Evolutionary conservation across 2,888 invertebrate genomes (phyloP), one percentile per base, ranked within the genome.

Genomic region (Coronaproctus castanopsis): DNA sequence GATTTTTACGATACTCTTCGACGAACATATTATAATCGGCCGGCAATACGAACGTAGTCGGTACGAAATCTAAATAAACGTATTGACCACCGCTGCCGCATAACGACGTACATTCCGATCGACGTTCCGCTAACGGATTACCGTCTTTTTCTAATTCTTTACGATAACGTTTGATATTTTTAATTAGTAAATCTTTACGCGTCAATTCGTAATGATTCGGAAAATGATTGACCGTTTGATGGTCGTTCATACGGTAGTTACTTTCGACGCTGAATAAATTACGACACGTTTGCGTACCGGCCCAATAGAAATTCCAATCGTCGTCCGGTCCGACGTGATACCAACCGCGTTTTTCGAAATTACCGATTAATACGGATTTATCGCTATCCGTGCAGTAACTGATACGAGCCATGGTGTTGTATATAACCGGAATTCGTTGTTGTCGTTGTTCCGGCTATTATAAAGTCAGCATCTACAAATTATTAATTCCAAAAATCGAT

Each of bases 221-320:
- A 71, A 92, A 96, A 71, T 96, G 95, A 74, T 93, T 95, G 64
- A 95, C 90, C 59, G 90, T 79, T 74, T 93, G 93, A 74, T 89
- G 87, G 71, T 93, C 91, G 66, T 82, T 83, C 82, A 95, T 84
- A 66, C 92, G 78, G 72, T 90, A 92, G 14, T 91, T 90, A 69
- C 83, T 87, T 68, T 95, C 93, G 18, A 90, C 84, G 69, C 90
- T 90, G 70, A 93, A 93, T 62, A 95, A 81, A 68, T 81, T 87
- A 61, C 92, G 78, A 67, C 91, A 90, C n/a, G 87, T 91, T 68
- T 84, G 83, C 1, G 91, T 89, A 61, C 85, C 86, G 2, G 92
- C 87, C 81, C 93, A 95, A 71, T 95, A 95, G 69, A 93, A 84
- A 71, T 95, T 91, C 93, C 93, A 95, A 67, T 92, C 89, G 68